Percentiles rank a stretch among this genome's conserved stretches.
Conservation (phyloP, 2,113 vertebrate genomes). For the Indri indri region DNA sequence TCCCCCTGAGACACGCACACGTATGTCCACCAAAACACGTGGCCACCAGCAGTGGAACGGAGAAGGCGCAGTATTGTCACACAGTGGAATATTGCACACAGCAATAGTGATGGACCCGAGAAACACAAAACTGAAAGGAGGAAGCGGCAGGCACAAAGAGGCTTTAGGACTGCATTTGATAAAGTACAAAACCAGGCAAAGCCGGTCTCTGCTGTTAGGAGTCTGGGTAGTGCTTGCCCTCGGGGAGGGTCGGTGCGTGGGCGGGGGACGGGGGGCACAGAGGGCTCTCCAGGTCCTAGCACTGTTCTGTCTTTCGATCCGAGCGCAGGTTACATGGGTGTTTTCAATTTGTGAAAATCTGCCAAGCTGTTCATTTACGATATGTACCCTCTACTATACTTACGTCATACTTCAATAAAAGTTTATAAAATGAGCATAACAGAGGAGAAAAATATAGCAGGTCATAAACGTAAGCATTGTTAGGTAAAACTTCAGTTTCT, state of each 20-base stretch:
- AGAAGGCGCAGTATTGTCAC: rapidly evolving
- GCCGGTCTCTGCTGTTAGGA: not conserved
- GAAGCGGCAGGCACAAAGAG: not conserved
- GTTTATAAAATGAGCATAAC: not conserved
- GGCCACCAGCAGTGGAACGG: not conserved
- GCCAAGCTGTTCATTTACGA: not conserved
- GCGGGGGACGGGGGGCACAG: not conserved
- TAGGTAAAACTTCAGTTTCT: not conserved
- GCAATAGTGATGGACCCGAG: rapidly evolving
- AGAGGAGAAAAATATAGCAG: not conserved
- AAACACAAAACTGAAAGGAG: not conserved
- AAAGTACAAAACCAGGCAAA: not conserved
- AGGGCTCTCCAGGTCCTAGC: not conserved
- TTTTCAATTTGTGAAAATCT: not conserved
- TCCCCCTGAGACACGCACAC: rapidly evolving
- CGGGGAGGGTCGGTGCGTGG: not conserved
- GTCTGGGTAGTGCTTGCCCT: not conserved
- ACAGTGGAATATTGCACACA: rapidly evolving
- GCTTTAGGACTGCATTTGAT: not conserved
- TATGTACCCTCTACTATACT: not conserved
- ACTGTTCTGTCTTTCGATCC: not conserved
- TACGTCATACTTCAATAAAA: not conserved
- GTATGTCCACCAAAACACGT: not conserved
- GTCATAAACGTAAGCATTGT: not conserved
- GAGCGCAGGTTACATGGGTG: not conserved